Evolutionary conservation across 1,140 invertebrate species (phyloP).

Genomic region (Tribolium castaneum): DNA sequence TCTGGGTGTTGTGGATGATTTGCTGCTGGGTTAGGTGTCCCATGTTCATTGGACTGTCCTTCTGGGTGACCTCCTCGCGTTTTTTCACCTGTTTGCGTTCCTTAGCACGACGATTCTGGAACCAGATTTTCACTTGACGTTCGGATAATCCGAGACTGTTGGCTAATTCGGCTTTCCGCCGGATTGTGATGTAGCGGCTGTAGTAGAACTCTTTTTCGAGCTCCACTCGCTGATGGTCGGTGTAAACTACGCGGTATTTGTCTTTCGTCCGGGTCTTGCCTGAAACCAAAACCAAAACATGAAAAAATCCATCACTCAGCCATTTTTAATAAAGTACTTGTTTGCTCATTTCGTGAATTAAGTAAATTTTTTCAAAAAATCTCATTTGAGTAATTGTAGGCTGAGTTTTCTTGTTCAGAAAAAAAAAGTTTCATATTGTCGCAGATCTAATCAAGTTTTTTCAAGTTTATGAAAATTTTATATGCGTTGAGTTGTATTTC

Average conservation of each 20-base stretch:
- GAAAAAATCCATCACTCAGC: no score
- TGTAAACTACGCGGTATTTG: conserved; percentile 98
- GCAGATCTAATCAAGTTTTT: neutral
- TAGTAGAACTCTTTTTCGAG: conserved; percentile 97
- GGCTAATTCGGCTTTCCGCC: conserved; percentile 92
- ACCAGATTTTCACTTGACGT: conserved; percentile 84
- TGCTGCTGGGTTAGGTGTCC: conserved; percentile 27
- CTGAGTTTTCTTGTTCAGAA: no score
- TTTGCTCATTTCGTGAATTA: no score
- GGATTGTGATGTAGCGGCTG: conserved; percentile 93
- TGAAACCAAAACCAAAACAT: conserved; percentile 65
- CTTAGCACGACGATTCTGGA: conserved; percentile 93
- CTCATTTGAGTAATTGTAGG: no score
- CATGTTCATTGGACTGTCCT: conserved; percentile 9
- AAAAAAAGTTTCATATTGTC: no score
- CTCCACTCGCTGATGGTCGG: conserved; percentile 95
- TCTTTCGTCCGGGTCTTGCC: conserved; percentile 98
- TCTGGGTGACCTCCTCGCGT: conserved; percentile 44
- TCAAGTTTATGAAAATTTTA: neutral
- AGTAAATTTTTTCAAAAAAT: no score
- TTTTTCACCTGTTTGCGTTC: conserved; percentile 79
- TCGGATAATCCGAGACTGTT: conserved; percentile 85
- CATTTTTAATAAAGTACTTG: no score
- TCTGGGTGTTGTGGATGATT: conserved; percentile 2
- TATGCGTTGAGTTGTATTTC: no score